Evolutionary conservation across 1,140 invertebrate species (phyloP).

Genomic region (Zaprionus davidi): DNA sequence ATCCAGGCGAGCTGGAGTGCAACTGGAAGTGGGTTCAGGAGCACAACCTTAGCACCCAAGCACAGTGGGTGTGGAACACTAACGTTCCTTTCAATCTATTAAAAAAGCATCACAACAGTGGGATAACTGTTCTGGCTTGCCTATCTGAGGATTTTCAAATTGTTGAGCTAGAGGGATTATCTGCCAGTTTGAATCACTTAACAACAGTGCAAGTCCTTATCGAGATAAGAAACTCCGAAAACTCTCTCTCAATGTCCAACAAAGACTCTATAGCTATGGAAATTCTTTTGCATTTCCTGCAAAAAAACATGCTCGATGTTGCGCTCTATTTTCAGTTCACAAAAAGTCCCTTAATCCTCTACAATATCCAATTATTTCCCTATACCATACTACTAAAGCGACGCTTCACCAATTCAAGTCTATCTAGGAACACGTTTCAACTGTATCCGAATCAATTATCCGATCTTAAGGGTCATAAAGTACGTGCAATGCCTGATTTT

Average conservation of each 20-base stretch:
- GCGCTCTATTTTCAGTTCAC: constrained; percentile 32
- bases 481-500: constrained; percentile 50
- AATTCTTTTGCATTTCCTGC: constrained; percentile 35
- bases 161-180: constrained; percentile 8
- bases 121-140: constrained; percentile 56
- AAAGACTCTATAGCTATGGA: constrained; percentile 24
- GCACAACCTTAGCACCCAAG: constrained; percentile 19
- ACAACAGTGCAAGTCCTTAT: constrained; percentile 34
- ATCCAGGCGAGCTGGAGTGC: constrained; percentile 37
- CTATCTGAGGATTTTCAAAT: constrained; percentile 7
- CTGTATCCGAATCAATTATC: constrained; percentile 45
- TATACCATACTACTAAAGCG: constrained; percentile 31
- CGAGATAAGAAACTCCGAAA: constrained; percentile 21
- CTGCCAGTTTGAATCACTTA: constrained; percentile 25
- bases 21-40: constrained; percentile 31
- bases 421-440: not conserved
- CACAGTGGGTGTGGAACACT: constrained; percentile 49
- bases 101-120: constrained; percentile 20
- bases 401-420: not conserved
- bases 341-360: constrained; percentile 15
- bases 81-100: constrained; percentile 8
- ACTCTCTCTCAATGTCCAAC: not conserved
- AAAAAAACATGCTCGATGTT: constrained; percentile 49
- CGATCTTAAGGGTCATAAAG: constrained; percentile 18
- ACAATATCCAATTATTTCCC: constrained; percentile 52